These are phyloP conservation scores for Lochmaea crataegi DNA, from an alignment of 2,888 invertebrate species.

Conservation along the genomic window DNA sequence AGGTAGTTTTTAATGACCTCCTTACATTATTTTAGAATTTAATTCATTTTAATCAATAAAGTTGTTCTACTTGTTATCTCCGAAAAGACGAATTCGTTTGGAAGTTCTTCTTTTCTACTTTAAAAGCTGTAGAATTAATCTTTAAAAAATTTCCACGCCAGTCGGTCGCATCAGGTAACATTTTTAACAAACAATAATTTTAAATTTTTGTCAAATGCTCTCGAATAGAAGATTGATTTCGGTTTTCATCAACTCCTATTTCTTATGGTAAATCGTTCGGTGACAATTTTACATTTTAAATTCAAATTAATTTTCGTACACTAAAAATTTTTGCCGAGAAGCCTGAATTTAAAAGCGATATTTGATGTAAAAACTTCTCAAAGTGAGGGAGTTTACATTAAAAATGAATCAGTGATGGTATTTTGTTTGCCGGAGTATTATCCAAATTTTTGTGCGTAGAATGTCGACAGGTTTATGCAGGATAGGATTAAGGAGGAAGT, in stretches of 20 bases:
- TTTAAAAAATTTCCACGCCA: not conserved
- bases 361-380: slow-evolving; percentile 2
- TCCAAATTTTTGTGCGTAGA: too few relatives aligned
- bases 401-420: not conserved
- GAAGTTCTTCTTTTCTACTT: not conserved
- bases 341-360: not conserved
- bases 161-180: not conserved
- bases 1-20: too few relatives aligned
- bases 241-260: not conserved
- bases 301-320: slow-evolving; percentile 6
- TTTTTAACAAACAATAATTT: slow-evolving; percentile 3
- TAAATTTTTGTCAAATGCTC: slow-evolving; percentile 3
- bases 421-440: not conserved
- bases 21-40: too few relatives aligned
- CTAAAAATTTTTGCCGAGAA: not conserved
- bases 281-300: slow-evolving; percentile 7
- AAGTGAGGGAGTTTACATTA: not conserved
- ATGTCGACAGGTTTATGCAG: not conserved
- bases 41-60: too few relatives aligned
- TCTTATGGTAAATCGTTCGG: slow-evolving; percentile 6
- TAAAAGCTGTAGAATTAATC: not conserved
- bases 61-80: too few relatives aligned
- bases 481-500: too few relatives aligned
- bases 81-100: too few relatives aligned
- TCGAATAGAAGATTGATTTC: slow-evolving; percentile 10